phyloP scores from a whole-genome alignment of 2,888 invertebrate genomes.

The Lysandra bellargus region DNA sequence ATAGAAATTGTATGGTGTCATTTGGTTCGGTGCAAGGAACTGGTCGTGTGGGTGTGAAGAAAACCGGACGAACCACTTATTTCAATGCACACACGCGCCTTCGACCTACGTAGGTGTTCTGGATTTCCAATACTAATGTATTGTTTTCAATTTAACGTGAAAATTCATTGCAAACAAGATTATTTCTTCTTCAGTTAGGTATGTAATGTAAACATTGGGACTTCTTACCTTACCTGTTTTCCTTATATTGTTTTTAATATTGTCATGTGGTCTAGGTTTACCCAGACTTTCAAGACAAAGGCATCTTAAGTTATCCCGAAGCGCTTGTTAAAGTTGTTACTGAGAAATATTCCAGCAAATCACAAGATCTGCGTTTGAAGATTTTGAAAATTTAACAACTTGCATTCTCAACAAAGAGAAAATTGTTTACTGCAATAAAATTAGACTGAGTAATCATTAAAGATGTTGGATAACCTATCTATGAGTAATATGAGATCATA shows the following conservation, averaged over 20 bases:
- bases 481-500: neutral
- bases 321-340: neutral
- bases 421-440: neutral
- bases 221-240: neutral
- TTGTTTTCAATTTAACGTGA: slow-evolving; percentile 8
- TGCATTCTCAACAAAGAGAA: no score
- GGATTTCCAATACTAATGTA: slow-evolving; percentile 38
- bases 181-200: neutral
- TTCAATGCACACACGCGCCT: slow-evolving; percentile 43
- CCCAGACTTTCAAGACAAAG: neutral
- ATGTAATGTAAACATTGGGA: neutral
- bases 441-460: neutral
- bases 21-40: slow-evolving; percentile 45
- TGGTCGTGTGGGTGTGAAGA: slow-evolving; percentile 65
- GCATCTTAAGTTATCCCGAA: neutral
- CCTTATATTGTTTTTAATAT: neutral
- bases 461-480: neutral
- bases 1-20: slow-evolving; percentile 37
- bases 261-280: neutral
- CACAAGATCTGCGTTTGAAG: neutral
- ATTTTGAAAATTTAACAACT: neutral
- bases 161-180: neutral
- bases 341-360: neutral
- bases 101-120: slow-evolving; percentile 44
- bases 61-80: slow-evolving; percentile 63